A percentile compares a stretch with the other conserved stretches of the same genome.
Evolutionary conservation across 1,140 invertebrate species (phyloP).

Genomic region (Arctopsyche grandis): DNA sequence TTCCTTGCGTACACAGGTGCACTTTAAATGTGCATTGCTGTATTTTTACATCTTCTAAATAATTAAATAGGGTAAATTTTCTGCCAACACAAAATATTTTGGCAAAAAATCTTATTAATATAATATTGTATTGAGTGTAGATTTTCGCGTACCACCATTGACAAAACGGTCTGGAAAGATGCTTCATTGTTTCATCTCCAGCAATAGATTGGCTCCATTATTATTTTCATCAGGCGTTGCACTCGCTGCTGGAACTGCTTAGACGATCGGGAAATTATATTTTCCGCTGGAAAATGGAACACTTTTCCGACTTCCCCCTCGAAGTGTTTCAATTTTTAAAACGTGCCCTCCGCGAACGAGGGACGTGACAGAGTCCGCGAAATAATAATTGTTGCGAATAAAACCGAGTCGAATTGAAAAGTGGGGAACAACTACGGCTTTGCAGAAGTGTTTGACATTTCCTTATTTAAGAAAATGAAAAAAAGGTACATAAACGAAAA

Average conservation of each 20-base stretch:
- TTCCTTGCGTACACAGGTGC: conserved; percentile 11
- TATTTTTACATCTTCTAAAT: neutral
- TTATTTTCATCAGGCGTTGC: conserved; percentile 54
- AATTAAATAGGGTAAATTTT: too few species aligned
- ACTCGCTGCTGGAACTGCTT: conserved; percentile 27
- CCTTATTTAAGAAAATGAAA: too few species aligned
- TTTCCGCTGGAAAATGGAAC: conserved; percentile 18
- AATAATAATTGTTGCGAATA: conserved; percentile 26
- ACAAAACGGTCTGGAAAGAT: neutral
- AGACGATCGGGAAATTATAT: conserved; percentile 49
- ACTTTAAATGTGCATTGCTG: conserved; percentile 11
- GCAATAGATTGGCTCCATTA: conserved; percentile 53
- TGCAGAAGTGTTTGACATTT: too few species aligned
- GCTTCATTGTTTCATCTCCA: conserved; percentile 49
- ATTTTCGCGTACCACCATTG: neutral
- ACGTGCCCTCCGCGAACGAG: neutral
- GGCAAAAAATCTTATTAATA: too few species aligned
- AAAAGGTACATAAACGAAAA: too few species aligned
- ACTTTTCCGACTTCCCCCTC: conserved; percentile 9
- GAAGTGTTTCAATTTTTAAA: conserved; percentile 14
- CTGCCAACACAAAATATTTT: too few species aligned
- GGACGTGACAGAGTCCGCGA: neutral
- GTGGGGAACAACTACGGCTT: too few species aligned
- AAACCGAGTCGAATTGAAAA: neutral
- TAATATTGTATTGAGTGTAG: too few species aligned